Base-by-base conservation (phyloP, 92 coral and sea anemone species). In the Epizoanthus rinbou region DNA sequence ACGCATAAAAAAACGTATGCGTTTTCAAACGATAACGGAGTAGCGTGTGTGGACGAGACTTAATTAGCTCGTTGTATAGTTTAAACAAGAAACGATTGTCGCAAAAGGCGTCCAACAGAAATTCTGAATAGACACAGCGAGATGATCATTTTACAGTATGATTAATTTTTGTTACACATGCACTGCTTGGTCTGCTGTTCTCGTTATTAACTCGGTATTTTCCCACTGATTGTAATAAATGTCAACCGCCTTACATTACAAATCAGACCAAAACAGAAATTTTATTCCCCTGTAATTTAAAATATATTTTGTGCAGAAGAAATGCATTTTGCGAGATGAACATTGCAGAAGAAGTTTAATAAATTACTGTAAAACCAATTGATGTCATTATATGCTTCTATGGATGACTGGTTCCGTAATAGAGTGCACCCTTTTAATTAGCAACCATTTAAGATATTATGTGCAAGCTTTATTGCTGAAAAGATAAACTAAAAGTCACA, bases 261-360 rank as follows among this genome's bases (percentile, higher is more conserved):
- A 73, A 52, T 47, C 28, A 23, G 50, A 4, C 17, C 14, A 73
- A 73, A 59, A 18, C 45, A 54, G 33, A 74, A 56, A 15, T 13
- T 14, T 54, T 74, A 31, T 54, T 31, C 41, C 57, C 28, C 52
- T 54, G 35, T 25, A 45, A 18, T 17, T 16, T 74, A 4, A 67
- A 14, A 5, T 67, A 47, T 28, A 33, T 28, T 67, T 67, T 67
- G 39, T 74, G 45, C 39, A 5, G 21, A 74, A 74, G 54, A 74
- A 53, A 3, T 45, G n/a, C 11, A 74, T 52, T 24, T 74, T 74
- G 43, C 35, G 64, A 16, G 23, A 74, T 17, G 8, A 28, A 14
- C n/a, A 23, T 50, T 74, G 39, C 41, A 74, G 58, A 74, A 22
- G 64, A 74, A 22, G 64, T 74, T 74, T 74, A 74, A 53, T 74